Percentiles rank a stretch among this genome's conserved stretches.
phyloP scores from a whole-genome alignment of 37 sponge, comb jelly and placozoan genomes.

The Oopsacas minuta region DNA sequence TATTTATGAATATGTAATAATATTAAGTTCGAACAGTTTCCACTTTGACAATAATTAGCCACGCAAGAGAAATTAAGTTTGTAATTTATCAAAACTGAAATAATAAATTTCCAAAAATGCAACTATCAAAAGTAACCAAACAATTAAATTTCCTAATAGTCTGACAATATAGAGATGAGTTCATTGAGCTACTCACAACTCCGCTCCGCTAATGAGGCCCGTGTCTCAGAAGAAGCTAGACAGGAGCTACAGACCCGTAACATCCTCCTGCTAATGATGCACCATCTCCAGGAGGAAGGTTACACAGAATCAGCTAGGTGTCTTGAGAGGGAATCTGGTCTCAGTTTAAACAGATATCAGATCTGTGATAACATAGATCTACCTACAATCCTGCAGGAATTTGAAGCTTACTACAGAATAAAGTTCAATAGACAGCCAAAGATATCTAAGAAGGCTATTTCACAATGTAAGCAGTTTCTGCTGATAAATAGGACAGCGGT shows the following conservation, averaged over 20 bases:
- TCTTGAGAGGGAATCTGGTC: conserved; percentile 54
- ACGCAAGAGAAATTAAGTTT: too few relatives aligned
- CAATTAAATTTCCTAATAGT: too few relatives aligned
- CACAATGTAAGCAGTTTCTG: too few relatives aligned
- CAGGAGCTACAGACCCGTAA: conserved; percentile 52
- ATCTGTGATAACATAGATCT: conserved; percentile 97
- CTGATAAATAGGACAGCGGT: too few relatives aligned
- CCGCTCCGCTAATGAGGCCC: conserved; percentile 75
- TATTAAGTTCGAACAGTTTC: too few relatives aligned
- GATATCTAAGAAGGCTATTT: conserved; percentile 44
- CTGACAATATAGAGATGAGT: too few relatives aligned
- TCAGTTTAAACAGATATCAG: conserved; percentile 36
- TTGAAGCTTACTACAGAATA: conserved; percentile 77
- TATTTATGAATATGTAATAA: too few relatives aligned
- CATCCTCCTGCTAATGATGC: conserved; percentile 65
- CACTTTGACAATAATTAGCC: too few relatives aligned
- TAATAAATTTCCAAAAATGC: too few relatives aligned
- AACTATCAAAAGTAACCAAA: too few relatives aligned
- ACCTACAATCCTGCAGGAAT: conserved; percentile 69
- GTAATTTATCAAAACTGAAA: too few relatives aligned
- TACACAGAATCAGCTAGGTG: conserved; percentile 49
- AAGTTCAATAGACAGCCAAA: conserved; percentile 87
- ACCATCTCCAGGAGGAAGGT: conserved; percentile 79
- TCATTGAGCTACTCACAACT: conserved; percentile 78
- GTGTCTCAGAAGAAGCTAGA: conserved; percentile 58